Percentiles rank a stretch among this genome's conserved stretches.
Evolutionary conservation across 2,113 vertebrate species (phyloP).

Genomic region (Sinocyclocheilus grahami): DNA sequence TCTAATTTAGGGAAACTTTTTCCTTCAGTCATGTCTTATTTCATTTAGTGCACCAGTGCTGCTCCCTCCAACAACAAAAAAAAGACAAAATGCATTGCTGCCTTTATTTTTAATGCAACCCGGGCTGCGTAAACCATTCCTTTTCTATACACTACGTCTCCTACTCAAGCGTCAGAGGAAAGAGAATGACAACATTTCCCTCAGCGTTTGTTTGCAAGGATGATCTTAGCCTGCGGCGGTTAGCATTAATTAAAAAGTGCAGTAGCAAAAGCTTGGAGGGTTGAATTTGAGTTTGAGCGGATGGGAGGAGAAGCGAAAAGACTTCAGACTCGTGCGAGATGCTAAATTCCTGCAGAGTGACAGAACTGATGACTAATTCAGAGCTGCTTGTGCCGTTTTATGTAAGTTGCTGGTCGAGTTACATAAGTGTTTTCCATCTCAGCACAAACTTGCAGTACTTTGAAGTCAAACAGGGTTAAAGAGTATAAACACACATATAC

Average conservation of each 20-base stretch:
- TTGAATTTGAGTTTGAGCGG: constrained; percentile 12
- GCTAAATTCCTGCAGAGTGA: constrained; percentile 35
- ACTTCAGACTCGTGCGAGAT: constrained; percentile 50
- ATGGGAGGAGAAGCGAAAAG: constrained; percentile 31
- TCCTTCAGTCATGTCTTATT: not conserved
- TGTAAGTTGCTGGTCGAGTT: constrained; percentile 54
- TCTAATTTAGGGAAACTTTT: not conserved
- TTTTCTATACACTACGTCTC: not conserved
- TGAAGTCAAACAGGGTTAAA: constrained; percentile 28
- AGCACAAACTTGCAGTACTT: constrained; percentile 35
- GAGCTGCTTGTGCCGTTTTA: constrained; percentile 38
- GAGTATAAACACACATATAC: not conserved
- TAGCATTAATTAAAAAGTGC: constrained; percentile 43
- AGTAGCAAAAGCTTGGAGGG: constrained; percentile 26
- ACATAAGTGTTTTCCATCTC: constrained; percentile 51
- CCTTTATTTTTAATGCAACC: not conserved
- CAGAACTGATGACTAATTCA: constrained; percentile 50
- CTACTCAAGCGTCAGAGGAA: not conserved
- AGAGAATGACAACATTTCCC: constrained; percentile 28
- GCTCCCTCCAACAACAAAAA: no score
- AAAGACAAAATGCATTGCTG: not conserved
- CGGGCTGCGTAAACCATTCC: not conserved
- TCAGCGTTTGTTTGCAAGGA: constrained; percentile 39
- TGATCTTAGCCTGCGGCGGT: constrained; percentile 37
- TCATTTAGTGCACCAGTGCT: not conserved